Percentiles rank a stretch among this genome's conserved stretches.
phyloP scores from a whole-genome alignment of 23 tunicate species.

The Halocynthia roretzi region DNA sequence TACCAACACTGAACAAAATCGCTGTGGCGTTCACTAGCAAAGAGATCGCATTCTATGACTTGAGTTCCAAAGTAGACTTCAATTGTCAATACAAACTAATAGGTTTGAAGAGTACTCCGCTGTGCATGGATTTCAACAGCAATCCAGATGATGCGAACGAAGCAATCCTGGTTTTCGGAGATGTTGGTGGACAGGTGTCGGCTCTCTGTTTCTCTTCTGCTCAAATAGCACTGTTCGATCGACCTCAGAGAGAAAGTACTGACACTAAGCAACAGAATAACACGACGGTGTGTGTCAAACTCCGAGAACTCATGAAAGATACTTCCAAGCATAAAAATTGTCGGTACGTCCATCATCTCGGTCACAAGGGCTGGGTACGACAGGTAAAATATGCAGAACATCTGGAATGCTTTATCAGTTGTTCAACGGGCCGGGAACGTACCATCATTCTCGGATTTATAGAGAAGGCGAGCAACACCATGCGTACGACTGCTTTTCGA shows the following conservation, averaged over 20 bases:
- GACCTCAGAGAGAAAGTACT: conserved; percentile 33
- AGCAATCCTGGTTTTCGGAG: conserved; percentile 74
- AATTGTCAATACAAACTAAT: conserved; percentile 82
- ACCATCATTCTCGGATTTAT: conserved; percentile 72
- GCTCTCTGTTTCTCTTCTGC: conserved; percentile 82
- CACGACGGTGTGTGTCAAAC: conserved; percentile 57
- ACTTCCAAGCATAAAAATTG: conserved; percentile 69
- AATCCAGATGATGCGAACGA: conserved; percentile 78
- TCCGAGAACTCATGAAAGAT: conserved; percentile 65
- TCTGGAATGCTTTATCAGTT: conserved; percentile 90
- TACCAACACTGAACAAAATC: conserved; percentile 77
- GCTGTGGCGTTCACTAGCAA: conserved; percentile 96
- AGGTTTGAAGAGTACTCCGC: conserved; percentile 77
- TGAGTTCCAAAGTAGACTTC: conserved; percentile 82
- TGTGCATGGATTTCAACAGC: conserved; percentile 78
- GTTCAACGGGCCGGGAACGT: conserved; percentile 81
- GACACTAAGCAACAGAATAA: conserved; percentile 67
- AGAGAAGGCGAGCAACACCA: conserved; percentile 73
- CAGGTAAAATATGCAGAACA: conserved; percentile 92
- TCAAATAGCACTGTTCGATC: conserved; percentile 81
- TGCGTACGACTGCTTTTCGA: conserved; percentile 80
- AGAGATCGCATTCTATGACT: conserved; percentile 87
- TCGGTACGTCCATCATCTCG: conserved; percentile 71
- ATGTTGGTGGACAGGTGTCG: conserved; percentile 73
- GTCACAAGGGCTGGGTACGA: conserved; percentile 89